Percentiles rank a stretch among this genome's conserved stretches.
These are phyloP conservation scores for Microtus oregoni DNA, from an alignment of 2,113 vertebrate species.

Conservation along the genomic window DNA sequence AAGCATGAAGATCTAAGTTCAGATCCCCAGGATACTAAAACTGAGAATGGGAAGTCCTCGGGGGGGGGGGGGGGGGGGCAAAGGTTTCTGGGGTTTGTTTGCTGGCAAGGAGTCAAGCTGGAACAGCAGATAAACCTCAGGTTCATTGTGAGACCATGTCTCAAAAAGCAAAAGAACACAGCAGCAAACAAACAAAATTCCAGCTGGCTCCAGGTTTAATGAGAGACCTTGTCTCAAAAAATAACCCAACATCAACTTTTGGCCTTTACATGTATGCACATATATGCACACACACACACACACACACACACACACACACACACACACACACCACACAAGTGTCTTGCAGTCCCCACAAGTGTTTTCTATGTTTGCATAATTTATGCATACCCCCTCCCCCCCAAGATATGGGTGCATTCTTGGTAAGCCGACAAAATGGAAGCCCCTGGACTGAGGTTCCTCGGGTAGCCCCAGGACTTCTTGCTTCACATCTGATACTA, in stretches of 20 bases:
- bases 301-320: too few relatives aligned
- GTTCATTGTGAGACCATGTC: not conserved
- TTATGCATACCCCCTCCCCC: not conserved
- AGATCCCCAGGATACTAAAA: not conserved
- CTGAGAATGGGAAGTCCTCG: too few relatives aligned
- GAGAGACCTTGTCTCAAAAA: not conserved
- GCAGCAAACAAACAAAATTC: not conserved
- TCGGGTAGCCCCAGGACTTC: not conserved
- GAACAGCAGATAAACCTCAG: not conserved
- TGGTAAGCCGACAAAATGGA: not conserved
- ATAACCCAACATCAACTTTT: not conserved
- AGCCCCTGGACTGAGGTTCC: not conserved
- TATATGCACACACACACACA: not conserved
- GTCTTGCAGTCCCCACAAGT: not conserved
- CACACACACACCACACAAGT: not conserved
- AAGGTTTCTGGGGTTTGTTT: not conserved
- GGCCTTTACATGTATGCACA: not conserved
- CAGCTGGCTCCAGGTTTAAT: not conserved
- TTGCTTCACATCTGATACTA: not conserved
- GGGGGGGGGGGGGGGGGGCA: too few relatives aligned
- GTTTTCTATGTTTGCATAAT: slow-evolving; percentile 30
- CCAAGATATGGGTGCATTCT: not conserved
- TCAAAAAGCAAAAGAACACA: not conserved
- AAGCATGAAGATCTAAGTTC: too few relatives aligned
- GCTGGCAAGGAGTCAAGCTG: not conserved